Conservation (phyloP, 2,113 vertebrate species). For the Seriola aureovittata region DNA sequence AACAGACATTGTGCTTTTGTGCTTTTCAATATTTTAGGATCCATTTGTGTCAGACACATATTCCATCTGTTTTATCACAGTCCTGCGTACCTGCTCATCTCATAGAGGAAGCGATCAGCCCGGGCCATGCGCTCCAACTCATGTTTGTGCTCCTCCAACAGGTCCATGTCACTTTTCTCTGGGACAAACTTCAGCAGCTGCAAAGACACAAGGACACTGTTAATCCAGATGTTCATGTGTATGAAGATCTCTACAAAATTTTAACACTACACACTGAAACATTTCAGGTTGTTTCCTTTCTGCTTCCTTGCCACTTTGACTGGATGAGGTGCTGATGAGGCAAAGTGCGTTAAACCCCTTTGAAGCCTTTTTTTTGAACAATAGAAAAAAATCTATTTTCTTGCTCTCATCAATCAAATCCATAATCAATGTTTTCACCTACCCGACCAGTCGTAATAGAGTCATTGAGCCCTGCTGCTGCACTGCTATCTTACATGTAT, state of each 20-base stretch:
- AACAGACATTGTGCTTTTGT: constrained; percentile 2
- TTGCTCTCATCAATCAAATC: background rate
- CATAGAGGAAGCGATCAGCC: constrained; percentile 96
- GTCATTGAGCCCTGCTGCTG: background rate
- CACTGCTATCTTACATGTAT: no score
- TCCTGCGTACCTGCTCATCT: constrained; percentile 95
- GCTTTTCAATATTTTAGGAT: constrained; percentile 15
- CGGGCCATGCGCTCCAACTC: constrained; percentile 98
- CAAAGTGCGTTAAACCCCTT: background rate
- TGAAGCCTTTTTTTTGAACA: background rate
- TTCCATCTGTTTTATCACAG: background rate
- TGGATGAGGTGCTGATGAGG: background rate
- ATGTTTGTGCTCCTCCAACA: constrained; percentile 97
- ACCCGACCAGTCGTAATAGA: background rate
- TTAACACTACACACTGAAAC: background rate
- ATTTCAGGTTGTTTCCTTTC: background rate
- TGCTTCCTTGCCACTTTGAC: background rate
- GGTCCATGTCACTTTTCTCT: constrained; percentile 95
- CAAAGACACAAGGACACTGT: background rate
- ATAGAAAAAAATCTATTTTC: background rate
- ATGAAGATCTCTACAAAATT: background rate
- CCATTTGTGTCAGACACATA: background rate
- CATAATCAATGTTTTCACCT: background rate
- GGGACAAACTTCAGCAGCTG: constrained; percentile 97
- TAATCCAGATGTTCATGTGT: background rate